phyloP scores from a whole-genome alignment of 1,140 invertebrate species.

The Temnothorax curvispinosus region DNA sequence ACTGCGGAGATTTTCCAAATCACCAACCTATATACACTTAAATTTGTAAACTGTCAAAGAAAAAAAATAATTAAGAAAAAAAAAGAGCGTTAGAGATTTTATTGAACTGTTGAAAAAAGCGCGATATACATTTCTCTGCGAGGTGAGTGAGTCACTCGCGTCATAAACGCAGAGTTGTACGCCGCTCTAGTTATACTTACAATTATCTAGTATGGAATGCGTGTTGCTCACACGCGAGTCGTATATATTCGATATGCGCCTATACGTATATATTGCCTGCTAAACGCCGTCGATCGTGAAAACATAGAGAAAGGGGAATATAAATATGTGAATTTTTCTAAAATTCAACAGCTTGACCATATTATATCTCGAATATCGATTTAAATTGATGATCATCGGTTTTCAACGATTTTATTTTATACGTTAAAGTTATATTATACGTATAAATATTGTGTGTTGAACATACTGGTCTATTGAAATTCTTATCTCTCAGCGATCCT shows the following conservation, averaged over 20 bases:
- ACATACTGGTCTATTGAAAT: no score
- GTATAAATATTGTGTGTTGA: no score
- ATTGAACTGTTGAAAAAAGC: not conserved
- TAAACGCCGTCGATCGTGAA: conserved; percentile 56
- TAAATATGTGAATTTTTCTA: conserved; percentile 51
- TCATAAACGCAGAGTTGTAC: conserved; percentile 28
- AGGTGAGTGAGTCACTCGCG: conserved; percentile 61
- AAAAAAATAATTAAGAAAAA: no score
- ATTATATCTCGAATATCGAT: no score
- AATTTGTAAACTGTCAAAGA: conserved; percentile 23
- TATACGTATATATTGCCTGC: conserved; percentile 15
- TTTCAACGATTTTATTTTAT: no score
- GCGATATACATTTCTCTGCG: conserved; percentile 15
- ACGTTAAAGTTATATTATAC: no score
- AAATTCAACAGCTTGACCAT: conserved; percentile 1
- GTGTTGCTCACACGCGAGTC: conserved; percentile 49
- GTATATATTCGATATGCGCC: conserved; percentile 31
- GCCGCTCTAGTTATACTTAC: conserved; percentile 42
- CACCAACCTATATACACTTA: not conserved
- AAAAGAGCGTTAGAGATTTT: not conserved
- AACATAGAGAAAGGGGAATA: conserved; percentile 11
- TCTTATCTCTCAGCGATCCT: not conserved
- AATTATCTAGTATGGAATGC: conserved; percentile 64
- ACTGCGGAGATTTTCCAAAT: not conserved
- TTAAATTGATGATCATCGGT: no score